phyloP scores from a whole-genome alignment of 2,888 invertebrate species.

The Sycophila texana region DNA sequence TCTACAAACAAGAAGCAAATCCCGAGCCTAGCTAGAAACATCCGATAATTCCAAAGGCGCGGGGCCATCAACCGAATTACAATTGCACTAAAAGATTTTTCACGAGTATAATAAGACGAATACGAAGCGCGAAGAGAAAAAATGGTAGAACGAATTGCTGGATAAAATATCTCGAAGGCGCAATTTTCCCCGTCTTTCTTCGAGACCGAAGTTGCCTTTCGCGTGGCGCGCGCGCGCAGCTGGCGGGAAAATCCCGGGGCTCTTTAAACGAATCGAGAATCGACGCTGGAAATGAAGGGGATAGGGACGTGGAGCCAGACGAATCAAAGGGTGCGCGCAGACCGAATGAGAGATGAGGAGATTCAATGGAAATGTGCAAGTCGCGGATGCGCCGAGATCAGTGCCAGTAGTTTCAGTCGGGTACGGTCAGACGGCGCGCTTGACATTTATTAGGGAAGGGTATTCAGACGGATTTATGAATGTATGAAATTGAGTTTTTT shows the following conservation, averaged over 20 bases:
- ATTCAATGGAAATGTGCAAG: conserved; percentile 23
- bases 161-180: conserved; percentile 35
- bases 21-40: too few relatives aligned
- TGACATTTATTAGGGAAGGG: too few relatives aligned
- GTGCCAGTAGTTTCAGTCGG: neutral
- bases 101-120: neutral
- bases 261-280: conserved; percentile 28
- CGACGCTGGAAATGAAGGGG: neutral
- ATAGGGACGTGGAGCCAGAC: neutral
- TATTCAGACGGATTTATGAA: too few relatives aligned
- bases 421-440: neutral
- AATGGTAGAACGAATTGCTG: neutral
- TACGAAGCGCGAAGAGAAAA: neutral
- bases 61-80: conserved; percentile 33
- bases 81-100: conserved; percentile 30
- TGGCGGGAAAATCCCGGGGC: conserved; percentile 22
- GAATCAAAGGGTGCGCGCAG: neutral
- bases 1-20: too few relatives aligned
- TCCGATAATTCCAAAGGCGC: too few relatives aligned
- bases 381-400: neutral
- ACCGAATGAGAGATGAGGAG: conserved; percentile 6
- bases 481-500: too few relatives aligned
- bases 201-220: conserved; percentile 38
- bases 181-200: conserved; percentile 33
- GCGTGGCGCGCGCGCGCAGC: neutral